These are phyloP conservation scores for Fundulus diaphanus DNA, from an alignment of 2,797 vertebrate genomes.

Conservation along the genomic window DNA sequence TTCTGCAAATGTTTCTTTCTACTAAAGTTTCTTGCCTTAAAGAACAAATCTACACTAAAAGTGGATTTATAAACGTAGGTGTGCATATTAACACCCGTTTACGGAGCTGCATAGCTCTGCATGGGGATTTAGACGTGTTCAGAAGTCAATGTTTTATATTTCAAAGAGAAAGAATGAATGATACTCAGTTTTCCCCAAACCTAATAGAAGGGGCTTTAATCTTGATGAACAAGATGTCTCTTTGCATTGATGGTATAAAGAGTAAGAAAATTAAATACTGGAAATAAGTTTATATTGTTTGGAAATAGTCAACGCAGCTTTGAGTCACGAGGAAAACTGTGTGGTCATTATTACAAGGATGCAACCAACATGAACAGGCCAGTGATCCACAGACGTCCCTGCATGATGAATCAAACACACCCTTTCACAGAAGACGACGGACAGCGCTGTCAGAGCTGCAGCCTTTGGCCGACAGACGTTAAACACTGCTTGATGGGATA, in stretches of 20 bases:
- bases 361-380: neutral
- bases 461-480: neutral
- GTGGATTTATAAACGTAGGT: neutral
- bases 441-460: neutral
- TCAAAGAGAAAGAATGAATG: too few relatives aligned
- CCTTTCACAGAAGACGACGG: neutral
- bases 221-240: too few relatives aligned
- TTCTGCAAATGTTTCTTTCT: conserved; percentile 13
- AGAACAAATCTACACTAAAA: neutral
- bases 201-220: too few relatives aligned
- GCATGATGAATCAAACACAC: neutral
- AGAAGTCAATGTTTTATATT: neutral
- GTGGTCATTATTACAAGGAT: neutral
- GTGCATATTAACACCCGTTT: neutral
- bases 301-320: too few relatives aligned
- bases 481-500: neutral
- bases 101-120: neutral
- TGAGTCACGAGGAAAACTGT: too few relatives aligned
- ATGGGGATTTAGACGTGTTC: neutral
- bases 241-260: too few relatives aligned
- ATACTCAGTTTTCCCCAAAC: too few relatives aligned
- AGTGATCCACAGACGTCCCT: neutral
- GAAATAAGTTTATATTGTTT: too few relatives aligned
- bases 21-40: neutral
- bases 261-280: too few relatives aligned